These are phyloP conservation scores for Diuraphis noxia DNA, from an alignment of 1,140 invertebrate genomes.

Conservation along the genomic window DNA sequence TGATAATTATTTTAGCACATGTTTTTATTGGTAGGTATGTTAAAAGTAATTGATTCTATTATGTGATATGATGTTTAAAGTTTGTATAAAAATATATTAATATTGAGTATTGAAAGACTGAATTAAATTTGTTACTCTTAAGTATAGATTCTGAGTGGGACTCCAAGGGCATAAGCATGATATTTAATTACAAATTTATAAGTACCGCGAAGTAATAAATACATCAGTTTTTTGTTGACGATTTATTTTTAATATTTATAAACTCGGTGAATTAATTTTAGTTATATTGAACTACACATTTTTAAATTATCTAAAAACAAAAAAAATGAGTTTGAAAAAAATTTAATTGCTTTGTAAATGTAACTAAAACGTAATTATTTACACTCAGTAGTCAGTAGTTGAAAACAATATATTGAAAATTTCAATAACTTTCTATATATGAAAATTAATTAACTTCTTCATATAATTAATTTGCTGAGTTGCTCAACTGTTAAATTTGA, in stretches of 20 bases:
- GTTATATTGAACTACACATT: neutral
- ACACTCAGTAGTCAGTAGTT: too few relatives aligned
- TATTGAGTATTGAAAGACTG: neutral
- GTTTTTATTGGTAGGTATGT: neutral
- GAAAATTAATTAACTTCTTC: neutral
- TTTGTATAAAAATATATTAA: neutral
- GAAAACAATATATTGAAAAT: neutral
- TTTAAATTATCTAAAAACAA: neutral
- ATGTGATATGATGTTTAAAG: neutral
- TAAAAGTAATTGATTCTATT: neutral
- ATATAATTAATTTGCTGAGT: neutral
- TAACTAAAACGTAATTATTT: neutral
- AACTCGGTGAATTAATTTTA: neutral
- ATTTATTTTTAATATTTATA: neutral
- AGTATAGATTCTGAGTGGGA: neutral
- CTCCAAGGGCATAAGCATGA: neutral
- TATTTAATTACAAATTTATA: slow-evolving; percentile 5
- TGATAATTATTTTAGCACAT: neutral
- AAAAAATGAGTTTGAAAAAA: neutral
- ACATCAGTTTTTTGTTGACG: neutral
- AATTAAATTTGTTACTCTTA: neutral
- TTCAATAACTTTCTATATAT: neutral
- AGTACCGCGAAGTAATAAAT: neutral
- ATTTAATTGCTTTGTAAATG: neutral
- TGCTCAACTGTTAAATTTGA: neutral